Evolutionary conservation across 2,113 vertebrate genomes (phyloP).

Genomic region (Oncorhynchus kisutch): DNA sequence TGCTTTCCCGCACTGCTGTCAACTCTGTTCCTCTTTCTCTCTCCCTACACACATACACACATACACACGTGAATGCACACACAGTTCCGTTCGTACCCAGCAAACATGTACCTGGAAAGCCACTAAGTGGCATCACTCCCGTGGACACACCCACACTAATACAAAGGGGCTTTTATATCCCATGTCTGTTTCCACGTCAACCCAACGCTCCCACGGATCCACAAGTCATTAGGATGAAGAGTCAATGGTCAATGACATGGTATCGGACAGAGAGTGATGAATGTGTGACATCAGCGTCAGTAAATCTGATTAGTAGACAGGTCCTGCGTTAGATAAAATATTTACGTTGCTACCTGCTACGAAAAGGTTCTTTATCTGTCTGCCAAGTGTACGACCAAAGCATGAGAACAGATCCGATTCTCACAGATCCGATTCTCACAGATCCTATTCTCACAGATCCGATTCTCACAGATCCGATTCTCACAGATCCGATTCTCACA

Average conservation of each 20-base stretch:
- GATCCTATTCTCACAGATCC: too few relatives aligned
- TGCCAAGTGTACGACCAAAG: neutral
- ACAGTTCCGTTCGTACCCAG: neutral
- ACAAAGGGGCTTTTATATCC: neutral
- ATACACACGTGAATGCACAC: neutral
- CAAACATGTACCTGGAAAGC: neutral
- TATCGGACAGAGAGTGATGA: too few relatives aligned
- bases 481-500: too few relatives aligned
- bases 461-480: too few relatives aligned
- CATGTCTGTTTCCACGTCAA: neutral
- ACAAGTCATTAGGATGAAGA: too few relatives aligned
- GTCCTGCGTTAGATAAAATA: neutral
- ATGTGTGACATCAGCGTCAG: too few relatives aligned
- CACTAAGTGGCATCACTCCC: neutral
- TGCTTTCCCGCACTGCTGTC: slow-evolving; percentile 54
- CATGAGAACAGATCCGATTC: too few relatives aligned
- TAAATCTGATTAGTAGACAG: too few relatives aligned
- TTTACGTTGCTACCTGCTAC: neutral
- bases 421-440: too few relatives aligned
- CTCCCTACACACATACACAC: neutral
- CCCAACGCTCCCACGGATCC: neutral
- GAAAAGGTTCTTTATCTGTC: neutral
- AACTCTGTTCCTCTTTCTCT: slow-evolving; percentile 55
- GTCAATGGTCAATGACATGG: too few relatives aligned
- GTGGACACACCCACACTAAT: slow-evolving; percentile 1